Evolutionary conservation across 2,797 vertebrate genomes (phyloP), one percentile per base, ranked within the genome.

Genomic region (Bradypodion pumilum): DNA sequence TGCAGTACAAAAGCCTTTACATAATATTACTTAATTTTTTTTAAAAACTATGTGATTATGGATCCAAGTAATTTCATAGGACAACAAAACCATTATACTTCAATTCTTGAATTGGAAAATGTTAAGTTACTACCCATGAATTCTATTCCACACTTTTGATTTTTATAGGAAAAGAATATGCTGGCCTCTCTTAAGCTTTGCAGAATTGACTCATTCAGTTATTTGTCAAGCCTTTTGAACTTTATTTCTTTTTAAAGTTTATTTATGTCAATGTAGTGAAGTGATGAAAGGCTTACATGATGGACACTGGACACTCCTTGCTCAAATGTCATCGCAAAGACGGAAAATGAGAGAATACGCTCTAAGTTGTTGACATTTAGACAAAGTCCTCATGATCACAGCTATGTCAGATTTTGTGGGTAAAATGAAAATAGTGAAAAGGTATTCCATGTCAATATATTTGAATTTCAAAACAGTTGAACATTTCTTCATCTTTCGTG

Each of bases 231-330:
- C n/a, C n/a, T 37, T 73, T 73, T 73, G 80, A 44, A 62, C 52
- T 32, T 65, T 40, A 46, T 49, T 46, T 35, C 37, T 62, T 81
- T 81, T n/a, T 60, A 81, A 80, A 62, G 32, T 35, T 81, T 72
- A 29, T 23, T 62, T 29, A 15, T 40, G 73, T 62, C 62, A 21
- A 81, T 73, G 56, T 44, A 72, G 19, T 62, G 56, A 81, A 81
- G 52, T 32, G 56, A 81, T 81, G 44, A 73, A 81, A 81, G 59
- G 69, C 78, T 79, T 49, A 68, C 13, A n/a, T 66, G 32, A 66
- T n/a, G 66, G 77, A 32, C 72, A 73, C 40, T 81, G 68, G 69
- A 32, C 69, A 27, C 73, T 81, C 60, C 37, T 15, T 60, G 16
- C 72, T 81, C 78, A 80, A 59, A 29, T 73, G 49, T 62, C 56